Evolutionary conservation across 2,797 vertebrate genomes (phyloP).

Genomic region (Ceryle rudis): DNA sequence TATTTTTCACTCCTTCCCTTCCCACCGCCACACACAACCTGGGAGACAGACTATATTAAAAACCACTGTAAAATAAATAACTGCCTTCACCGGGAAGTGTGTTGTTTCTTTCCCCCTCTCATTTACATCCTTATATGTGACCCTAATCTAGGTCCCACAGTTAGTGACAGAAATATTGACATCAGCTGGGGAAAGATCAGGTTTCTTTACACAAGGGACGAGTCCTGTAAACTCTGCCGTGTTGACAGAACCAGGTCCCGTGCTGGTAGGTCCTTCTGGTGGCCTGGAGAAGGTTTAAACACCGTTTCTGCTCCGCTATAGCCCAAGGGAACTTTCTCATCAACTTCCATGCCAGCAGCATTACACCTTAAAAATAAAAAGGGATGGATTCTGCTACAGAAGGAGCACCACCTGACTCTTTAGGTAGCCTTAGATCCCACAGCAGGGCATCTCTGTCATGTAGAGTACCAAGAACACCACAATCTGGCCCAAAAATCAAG

Average conservation of each 20-base stretch:
- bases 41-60: background rate
- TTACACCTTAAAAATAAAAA: conserved; percentile 1
- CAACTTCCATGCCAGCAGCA: background rate
- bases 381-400: background rate
- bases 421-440: background rate
- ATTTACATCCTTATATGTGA: conserved; percentile 47
- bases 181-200: conserved; percentile 42
- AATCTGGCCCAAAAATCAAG: background rate
- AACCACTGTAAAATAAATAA: conserved; percentile 48
- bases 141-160: conserved; percentile 56
- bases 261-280: conserved; percentile 44
- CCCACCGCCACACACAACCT: background rate
- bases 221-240: conserved; percentile 52
- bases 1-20: conserved; percentile 4
- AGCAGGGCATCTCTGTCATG: background rate
- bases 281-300: conserved; percentile 27
- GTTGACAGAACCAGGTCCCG: conserved; percentile 59
- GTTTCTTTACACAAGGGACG: conserved; percentile 40
- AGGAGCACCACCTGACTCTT: background rate
- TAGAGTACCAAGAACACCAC: background rate
- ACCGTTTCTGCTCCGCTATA: background rate
- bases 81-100: background rate
- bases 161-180: conserved; percentile 68
- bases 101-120: background rate
- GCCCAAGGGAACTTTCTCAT: background rate